These are phyloP conservation scores for Corythornis madagascariensis DNA, from an alignment of 2,113 vertebrate species.

Conservation along the genomic window DNA sequence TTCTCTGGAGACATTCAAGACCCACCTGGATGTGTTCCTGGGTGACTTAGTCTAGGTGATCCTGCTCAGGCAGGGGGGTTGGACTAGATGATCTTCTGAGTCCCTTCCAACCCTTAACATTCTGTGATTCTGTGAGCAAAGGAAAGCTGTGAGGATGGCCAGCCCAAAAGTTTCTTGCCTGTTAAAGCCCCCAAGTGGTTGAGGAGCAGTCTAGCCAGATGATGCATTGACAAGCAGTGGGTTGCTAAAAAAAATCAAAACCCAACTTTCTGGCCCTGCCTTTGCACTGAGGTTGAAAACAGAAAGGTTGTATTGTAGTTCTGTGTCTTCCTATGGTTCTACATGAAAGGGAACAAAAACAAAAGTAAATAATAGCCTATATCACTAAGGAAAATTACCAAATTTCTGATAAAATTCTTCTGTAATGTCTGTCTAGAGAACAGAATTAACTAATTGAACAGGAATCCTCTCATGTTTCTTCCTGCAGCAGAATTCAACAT, in stretches of 20 bases:
- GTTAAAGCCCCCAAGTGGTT: background rate
- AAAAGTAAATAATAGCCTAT: background rate
- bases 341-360: background rate
- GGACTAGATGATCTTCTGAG: no score
- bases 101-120: no score
- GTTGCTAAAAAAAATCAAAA: background rate
- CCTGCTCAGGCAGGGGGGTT: no score
- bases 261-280: background rate
- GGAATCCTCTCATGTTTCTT: background rate
- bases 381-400: background rate
- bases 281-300: background rate
- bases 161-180: background rate
- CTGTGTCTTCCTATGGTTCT: background rate
- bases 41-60: no score
- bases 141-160: accelerated
- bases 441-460: background rate
- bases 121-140: background rate
- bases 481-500: background rate
- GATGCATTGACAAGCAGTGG: background rate
- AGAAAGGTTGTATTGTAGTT: background rate
- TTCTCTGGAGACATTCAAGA: no score
- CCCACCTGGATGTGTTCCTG: no score
- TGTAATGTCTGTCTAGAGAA: background rate
- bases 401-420: background rate
- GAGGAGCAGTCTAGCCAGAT: background rate